phyloP scores from a whole-genome alignment of 2,797 vertebrate genomes.

The Myotis myotis region DNA sequence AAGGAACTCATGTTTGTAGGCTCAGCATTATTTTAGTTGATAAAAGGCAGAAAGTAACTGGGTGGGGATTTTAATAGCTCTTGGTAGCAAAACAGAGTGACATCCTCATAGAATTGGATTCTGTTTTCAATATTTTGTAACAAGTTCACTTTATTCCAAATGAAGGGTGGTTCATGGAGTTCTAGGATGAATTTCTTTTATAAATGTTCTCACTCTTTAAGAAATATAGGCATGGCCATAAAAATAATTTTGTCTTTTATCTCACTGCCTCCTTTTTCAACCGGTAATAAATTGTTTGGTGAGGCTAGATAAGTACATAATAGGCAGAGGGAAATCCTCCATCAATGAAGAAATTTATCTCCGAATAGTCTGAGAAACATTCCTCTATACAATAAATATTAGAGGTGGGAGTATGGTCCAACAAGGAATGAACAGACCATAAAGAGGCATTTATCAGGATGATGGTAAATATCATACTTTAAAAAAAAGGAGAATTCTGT shows the following conservation, averaged over 20 bases:
- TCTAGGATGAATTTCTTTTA: slow-evolving; percentile 78
- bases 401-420: slow-evolving; percentile 68
- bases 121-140: slow-evolving; percentile 78
- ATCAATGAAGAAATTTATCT: slow-evolving; percentile 78
- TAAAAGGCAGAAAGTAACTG: slow-evolving; percentile 42
- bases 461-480: slow-evolving; percentile 68
- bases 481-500: slow-evolving; percentile 59
- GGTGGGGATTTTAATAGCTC: slow-evolving; percentile 47
- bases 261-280: slow-evolving; percentile 77
- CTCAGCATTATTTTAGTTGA: background rate
- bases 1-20: background rate
- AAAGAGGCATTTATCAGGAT: slow-evolving; percentile 68
- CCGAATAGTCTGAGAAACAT: slow-evolving; percentile 74
- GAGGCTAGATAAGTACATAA: slow-evolving; percentile 74
- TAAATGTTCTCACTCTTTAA: slow-evolving; percentile 79
- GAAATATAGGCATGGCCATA: slow-evolving; percentile 79
- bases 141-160: slow-evolving; percentile 66
- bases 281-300: slow-evolving; percentile 81
- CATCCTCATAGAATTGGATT: slow-evolving; percentile 62
- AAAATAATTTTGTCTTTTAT: slow-evolving; percentile 81
- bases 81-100: slow-evolving; percentile 62
- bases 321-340: slow-evolving; percentile 77
- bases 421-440: slow-evolving; percentile 62
- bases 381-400: slow-evolving; percentile 70
- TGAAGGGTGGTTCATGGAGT: slow-evolving; percentile 68